phyloP scores from a whole-genome alignment of 2,797 vertebrate genomes.

The Mormyrops attenuatus region DNA sequence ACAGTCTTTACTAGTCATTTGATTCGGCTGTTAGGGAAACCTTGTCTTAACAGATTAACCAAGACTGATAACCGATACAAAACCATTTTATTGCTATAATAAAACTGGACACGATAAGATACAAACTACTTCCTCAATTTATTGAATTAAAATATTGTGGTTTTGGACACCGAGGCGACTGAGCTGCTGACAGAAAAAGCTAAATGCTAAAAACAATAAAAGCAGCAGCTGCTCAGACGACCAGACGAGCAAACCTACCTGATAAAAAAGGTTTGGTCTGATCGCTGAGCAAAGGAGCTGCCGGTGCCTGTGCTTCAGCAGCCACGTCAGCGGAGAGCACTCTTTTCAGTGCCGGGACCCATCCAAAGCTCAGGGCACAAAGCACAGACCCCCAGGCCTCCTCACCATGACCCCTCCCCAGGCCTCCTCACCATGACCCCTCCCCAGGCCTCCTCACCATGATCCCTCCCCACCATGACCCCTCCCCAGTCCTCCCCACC shows the following conservation, averaged over 20 bases:
- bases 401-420: conserved; percentile 23
- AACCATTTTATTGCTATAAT: background rate
- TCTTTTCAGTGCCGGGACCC: conserved; percentile 10
- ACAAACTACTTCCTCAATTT: background rate
- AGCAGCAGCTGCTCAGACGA: background rate
- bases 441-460: too few relatives aligned
- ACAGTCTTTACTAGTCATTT: background rate
- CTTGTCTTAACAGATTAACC: background rate
- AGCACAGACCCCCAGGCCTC: background rate
- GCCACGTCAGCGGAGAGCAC: conserved; percentile 40
- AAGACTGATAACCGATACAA: background rate
- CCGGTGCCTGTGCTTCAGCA: conserved; percentile 72
- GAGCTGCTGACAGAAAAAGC: background rate
- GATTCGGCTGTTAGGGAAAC: background rate
- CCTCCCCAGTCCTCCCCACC: too few relatives aligned
- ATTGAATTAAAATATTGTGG: background rate
- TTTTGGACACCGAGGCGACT: background rate
- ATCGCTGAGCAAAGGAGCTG: conserved; percentile 76
- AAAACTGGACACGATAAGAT: background rate
- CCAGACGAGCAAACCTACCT: conserved; percentile 67
- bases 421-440: too few relatives aligned
- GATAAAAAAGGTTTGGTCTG: conserved; percentile 79
- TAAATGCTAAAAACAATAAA: background rate
- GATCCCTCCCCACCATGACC: too few relatives aligned
- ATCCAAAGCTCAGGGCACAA: too few relatives aligned